A percentile compares a stretch with the other conserved stretches of the same genome.
Conservation (phyloP, 2,888 invertebrate species). For the Ephialtes manifestator region DNA sequence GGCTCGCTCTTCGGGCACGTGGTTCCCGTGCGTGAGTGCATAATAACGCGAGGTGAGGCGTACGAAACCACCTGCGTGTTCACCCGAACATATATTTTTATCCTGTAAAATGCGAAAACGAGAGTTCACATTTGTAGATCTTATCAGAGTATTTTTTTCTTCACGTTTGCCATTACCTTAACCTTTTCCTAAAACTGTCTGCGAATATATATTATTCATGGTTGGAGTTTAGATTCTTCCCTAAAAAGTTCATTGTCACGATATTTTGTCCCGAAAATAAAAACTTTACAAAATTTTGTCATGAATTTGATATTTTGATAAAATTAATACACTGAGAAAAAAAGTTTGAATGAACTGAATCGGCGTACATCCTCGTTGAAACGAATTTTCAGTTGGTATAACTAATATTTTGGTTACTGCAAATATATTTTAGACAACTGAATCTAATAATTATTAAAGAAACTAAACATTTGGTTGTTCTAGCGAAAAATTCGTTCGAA, state of each 20-base stretch:
- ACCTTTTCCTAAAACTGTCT: not conserved
- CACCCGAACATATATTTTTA: not conserved
- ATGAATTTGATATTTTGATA: too few species aligned
- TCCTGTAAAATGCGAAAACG: not conserved
- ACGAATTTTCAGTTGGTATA: too few species aligned
- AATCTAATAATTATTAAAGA: too few species aligned
- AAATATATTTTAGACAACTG: too few species aligned
- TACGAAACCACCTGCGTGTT: conserved; percentile 61
- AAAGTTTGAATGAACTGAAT: too few species aligned
- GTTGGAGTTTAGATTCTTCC: not conserved
- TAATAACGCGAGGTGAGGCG: conserved; percentile 29
- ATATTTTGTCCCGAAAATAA: not conserved
- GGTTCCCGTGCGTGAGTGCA: conserved; percentile 51
- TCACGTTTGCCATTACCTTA: conserved; percentile 38
- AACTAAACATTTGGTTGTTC: too few species aligned
- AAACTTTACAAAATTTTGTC: not conserved
- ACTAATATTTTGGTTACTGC: too few species aligned
- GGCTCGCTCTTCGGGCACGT: conserved; percentile 44
- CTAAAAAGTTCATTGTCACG: too few species aligned
- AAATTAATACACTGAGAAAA: too few species aligned
- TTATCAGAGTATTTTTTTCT: not conserved
- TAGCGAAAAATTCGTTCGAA: too few species aligned
- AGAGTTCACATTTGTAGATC: not conserved
- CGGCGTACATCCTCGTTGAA: too few species aligned
- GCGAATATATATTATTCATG: not conserved